Percentiles rank a stretch among this genome's conserved stretches.
These are phyloP conservation scores for Aplidium turbinatum DNA, from an alignment of 23 tunicate species.

Conservation along the genomic window DNA sequence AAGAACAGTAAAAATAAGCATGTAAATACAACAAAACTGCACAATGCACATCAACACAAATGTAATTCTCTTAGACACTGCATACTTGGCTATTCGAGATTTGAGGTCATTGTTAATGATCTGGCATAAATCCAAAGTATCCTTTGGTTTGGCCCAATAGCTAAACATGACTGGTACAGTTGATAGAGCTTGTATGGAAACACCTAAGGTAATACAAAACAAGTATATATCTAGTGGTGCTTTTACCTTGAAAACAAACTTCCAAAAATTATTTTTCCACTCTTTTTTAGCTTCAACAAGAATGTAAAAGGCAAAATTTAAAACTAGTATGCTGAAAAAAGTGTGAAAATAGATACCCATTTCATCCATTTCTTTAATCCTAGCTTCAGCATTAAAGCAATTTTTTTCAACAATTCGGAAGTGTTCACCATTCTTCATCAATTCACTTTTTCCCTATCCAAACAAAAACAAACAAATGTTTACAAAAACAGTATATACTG, in stretches of 20 bases:
- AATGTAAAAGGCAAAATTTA: constrained; percentile 8
- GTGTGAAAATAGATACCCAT: constrained; percentile 43
- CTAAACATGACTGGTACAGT: constrained; percentile 98
- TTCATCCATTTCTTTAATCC: constrained; percentile 87
- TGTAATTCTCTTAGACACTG: no score
- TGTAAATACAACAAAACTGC: no score
- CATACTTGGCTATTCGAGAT: constrained; percentile 38
- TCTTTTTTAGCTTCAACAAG: no score
- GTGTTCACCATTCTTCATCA: constrained; percentile 68
- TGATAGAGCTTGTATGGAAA: constrained; percentile 84
- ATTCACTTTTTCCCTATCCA: constrained; percentile 61
- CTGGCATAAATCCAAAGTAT: constrained; percentile 72
- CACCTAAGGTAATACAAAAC: constrained; percentile 48
- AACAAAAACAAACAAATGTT: background rate
- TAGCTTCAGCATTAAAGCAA: constrained; percentile 69
- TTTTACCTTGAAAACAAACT: no score
- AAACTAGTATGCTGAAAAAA: background rate
- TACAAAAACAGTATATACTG: background rate
- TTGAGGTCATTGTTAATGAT: constrained; percentile 73
- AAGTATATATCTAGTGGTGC: background rate
- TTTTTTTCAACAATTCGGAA: constrained; percentile 79
- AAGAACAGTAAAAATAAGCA: no score
- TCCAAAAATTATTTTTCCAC: no score
- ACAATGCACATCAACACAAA: no score
- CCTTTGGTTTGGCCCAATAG: constrained; percentile 91